phyloP scores from a whole-genome alignment of 1,140 invertebrate species.

The Agrypnia vestita region DNA sequence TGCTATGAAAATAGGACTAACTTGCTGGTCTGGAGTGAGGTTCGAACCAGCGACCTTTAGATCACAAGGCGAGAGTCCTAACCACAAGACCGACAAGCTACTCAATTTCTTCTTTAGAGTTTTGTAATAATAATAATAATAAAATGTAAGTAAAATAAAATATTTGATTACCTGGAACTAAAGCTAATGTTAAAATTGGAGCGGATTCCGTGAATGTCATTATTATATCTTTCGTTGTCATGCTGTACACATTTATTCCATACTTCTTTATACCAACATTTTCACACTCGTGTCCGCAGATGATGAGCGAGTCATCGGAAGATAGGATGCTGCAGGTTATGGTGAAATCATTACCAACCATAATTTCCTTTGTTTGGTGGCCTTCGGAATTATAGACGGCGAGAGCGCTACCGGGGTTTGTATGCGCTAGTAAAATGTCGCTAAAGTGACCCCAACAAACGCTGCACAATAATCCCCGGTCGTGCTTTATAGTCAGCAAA shows the following conservation, averaged over 20 bases:
- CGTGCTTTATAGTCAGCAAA: not conserved
- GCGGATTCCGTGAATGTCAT: constrained; percentile 47
- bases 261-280: not conserved
- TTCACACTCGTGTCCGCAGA: constrained; percentile 30
- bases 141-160: constrained; percentile 19
- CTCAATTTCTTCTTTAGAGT: no score
- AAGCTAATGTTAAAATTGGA: constrained; percentile 29
- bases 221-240: constrained; percentile 12
- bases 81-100: no score
- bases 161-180: constrained; percentile 47
- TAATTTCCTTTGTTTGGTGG: constrained; percentile 4
- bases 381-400: constrained; percentile 29
- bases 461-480: constrained; percentile 9
- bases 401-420: constrained; percentile 39
- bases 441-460: constrained; percentile 41
- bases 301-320: constrained; percentile 45
- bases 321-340: constrained; percentile 50
- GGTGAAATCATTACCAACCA: constrained; percentile 13
- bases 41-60: no score
- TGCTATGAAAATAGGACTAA: no score
- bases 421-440: constrained; percentile 47
- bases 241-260: constrained; percentile 49
- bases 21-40: no score
- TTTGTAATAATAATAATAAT: no score
- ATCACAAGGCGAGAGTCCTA: no score